Percentiles rank a stretch among this genome's conserved stretches.
Evolutionary conservation across 35 echinoderm and acorn worm genomes (phyloP).

Genomic region (Patiria miniata): DNA sequence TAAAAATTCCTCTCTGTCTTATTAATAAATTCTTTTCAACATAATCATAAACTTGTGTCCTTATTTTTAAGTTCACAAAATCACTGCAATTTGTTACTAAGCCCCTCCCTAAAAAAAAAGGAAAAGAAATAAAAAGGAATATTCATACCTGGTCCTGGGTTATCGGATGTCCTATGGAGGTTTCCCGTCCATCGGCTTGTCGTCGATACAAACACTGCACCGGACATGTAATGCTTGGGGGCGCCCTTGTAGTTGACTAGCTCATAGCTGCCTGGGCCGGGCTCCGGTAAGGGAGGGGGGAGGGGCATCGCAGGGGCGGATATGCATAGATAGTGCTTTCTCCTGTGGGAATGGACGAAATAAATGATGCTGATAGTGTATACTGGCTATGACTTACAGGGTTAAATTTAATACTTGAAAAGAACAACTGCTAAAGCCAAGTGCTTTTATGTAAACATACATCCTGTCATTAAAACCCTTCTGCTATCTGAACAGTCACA

Average conservation of each 20-base stretch:
- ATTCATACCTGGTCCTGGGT: conserved; percentile 85
- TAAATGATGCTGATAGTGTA: too few species aligned
- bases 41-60: too few species aligned
- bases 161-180: conserved; percentile 44
- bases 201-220: conserved; percentile 86
- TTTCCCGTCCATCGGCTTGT: conserved; percentile 88
- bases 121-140: conserved; percentile 30
- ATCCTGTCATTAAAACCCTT: too few species aligned
- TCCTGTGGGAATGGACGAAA: conserved; percentile 7
- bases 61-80: too few species aligned
- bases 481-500: too few species aligned
- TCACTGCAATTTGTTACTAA: too few species aligned
- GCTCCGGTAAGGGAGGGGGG: conserved; percentile 90
- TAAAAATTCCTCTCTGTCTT: too few species aligned
- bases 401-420: too few species aligned
- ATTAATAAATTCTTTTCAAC: too few species aligned
- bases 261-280: conserved; percentile 96
- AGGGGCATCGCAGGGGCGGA: conserved; percentile 99
- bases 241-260: conserved; percentile 88
- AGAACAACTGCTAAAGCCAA: too few species aligned
- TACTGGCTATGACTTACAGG: too few species aligned
- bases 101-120: background rate
- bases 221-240: conserved; percentile 97
- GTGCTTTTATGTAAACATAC: too few species aligned
- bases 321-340: conserved; percentile 98